Conservation (phyloP, 2,113 vertebrate species). For the Electrona antarctica region DNA sequence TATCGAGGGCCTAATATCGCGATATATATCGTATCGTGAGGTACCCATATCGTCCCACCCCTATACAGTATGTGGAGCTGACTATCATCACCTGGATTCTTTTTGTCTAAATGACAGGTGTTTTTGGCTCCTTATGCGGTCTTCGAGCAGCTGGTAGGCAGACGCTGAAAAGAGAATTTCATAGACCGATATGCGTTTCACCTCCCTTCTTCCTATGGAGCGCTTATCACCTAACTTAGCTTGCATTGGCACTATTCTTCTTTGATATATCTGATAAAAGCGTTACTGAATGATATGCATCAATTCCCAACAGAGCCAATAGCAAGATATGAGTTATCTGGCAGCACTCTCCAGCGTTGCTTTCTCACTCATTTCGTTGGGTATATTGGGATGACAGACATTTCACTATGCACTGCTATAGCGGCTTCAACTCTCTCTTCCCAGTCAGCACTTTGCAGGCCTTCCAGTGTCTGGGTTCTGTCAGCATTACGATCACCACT, state of each 20-base stretch:
- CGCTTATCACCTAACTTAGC: slow-evolving; percentile 1
- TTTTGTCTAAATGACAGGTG: too few relatives aligned
- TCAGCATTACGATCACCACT: background rate
- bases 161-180: too few relatives aligned
- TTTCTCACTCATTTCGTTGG: slow-evolving; percentile 18
- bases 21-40: too few relatives aligned
- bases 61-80: too few relatives aligned
- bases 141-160: too few relatives aligned
- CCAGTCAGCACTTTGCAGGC: slow-evolving; percentile 11
- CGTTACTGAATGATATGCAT: background rate
- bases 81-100: too few relatives aligned
- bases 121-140: too few relatives aligned
- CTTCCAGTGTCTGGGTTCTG: background rate
- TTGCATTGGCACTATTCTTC: slow-evolving; percentile 3
- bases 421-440: background rate
- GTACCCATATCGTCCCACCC: too few relatives aligned
- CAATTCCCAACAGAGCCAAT: slow-evolving; percentile 3
- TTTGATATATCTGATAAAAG: background rate
- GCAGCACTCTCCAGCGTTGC: background rate
- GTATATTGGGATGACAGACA: slow-evolving; percentile 8
- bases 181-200: background rate
- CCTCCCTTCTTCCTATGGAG: slow-evolving; percentile 11
- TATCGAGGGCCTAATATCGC: too few relatives aligned
- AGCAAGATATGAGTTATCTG: background rate
- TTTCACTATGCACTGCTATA: background rate